Conservation (phyloP, 1,140 invertebrate genomes). For the Caenorhabditis latens region DNA sequence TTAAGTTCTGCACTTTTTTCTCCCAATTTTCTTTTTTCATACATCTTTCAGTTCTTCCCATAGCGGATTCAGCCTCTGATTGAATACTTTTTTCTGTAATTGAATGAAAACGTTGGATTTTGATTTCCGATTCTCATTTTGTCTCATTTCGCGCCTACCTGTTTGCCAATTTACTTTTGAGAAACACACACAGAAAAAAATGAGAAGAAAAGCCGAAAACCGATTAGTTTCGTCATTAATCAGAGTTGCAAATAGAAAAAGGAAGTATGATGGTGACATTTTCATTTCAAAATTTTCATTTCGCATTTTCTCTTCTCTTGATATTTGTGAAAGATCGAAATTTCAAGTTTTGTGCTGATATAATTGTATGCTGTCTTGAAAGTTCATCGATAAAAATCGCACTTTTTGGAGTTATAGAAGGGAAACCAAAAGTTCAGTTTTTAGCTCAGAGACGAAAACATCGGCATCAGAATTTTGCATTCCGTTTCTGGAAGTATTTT, state of each 20-base stretch:
- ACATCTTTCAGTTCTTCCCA: not conserved
- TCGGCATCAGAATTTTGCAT: no score
- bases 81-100: not conserved
- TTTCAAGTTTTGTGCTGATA: no score
- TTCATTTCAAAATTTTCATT: not conserved
- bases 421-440: no score
- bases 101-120: not conserved
- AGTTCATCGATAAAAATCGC: no score
- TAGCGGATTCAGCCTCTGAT: not conserved
- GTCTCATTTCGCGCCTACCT: constrained; percentile 35
- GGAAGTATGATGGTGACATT: not conserved
- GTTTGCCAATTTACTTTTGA: constrained; percentile 47
- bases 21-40: no score
- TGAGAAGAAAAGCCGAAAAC: not conserved
- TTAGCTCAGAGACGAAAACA: no score
- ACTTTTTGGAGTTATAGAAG: no score
- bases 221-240: constrained; percentile 45
- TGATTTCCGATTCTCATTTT: constrained; percentile 9
- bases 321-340: no score
- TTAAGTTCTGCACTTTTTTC: constrained; percentile 14
- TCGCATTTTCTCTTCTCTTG: not conserved
- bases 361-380: no score
- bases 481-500: no score
- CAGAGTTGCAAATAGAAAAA: constrained; percentile 40
- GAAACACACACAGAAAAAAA: not conserved